phyloP scores from a whole-genome alignment of 1,140 invertebrate species.

The Trichonephila clavata region DNA sequence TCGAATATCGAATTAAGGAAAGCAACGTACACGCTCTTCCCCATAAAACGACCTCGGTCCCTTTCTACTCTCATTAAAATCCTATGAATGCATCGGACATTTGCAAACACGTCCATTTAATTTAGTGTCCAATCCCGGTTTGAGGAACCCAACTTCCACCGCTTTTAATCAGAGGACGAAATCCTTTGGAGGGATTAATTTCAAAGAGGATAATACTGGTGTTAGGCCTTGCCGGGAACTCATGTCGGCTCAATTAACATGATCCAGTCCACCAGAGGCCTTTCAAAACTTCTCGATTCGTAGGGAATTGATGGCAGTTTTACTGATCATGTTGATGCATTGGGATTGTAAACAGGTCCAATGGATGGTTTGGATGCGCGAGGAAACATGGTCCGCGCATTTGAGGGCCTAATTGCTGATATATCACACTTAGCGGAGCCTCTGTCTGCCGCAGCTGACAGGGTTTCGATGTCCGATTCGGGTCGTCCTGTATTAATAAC shows the following conservation, averaged over 20 bases:
- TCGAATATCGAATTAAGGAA: constrained; percentile 61
- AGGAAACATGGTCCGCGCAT: constrained; percentile 10
- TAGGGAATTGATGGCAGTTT: constrained; percentile 46
- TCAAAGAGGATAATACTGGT: constrained; percentile 62
- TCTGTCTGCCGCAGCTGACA: constrained; percentile 12
- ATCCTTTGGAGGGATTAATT: constrained; percentile 55
- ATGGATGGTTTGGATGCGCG: background rate
- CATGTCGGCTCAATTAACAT: constrained; percentile 65
- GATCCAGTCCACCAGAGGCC: background rate
- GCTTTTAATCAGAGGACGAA: constrained; percentile 57
- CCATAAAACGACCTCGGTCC: constrained; percentile 10
- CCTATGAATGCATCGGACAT: constrained; percentile 63
- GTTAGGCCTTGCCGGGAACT: constrained; percentile 9
- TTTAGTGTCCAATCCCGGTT: constrained; percentile 35
- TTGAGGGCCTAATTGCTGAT: constrained; percentile 13
- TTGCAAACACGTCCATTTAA: constrained; percentile 69
- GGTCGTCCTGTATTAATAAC: background rate
- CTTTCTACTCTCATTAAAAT: constrained; percentile 66
- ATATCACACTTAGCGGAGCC: background rate
- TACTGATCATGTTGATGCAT: constrained; percentile 7
- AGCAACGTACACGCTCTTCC: background rate
- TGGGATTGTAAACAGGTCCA: constrained; percentile 1
- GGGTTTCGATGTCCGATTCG: background rate
- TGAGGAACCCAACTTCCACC: constrained; percentile 40
- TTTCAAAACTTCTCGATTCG: constrained; percentile 58